Evolutionary conservation across 2,113 vertebrate genomes (phyloP), one percentile per base, ranked within the genome.

Genomic region (Mystacornis crossleyi): DNA sequence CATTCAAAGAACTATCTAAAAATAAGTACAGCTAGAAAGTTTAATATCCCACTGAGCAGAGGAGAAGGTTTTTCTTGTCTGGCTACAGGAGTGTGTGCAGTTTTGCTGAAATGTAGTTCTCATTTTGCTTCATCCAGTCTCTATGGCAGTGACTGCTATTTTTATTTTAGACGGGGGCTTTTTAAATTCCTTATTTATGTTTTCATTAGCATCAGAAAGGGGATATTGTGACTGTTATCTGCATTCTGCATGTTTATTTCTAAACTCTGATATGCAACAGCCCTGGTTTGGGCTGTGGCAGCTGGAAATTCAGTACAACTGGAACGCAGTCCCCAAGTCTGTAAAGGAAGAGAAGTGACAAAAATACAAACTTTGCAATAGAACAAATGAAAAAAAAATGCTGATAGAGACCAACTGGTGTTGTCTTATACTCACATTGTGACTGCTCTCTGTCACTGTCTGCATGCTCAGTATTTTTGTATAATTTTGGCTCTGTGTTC

Each of bases 1-100:
- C 28, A 90, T 92, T 95, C 58, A 91, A 93, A 90, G 65, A 93
- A n/a, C 48, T 90, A 57, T 84, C 93, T 97, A 95, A 89, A 96
- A 90, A 93, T 86, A 97, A 79, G 19, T 71, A 65, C 38, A 80
- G 36, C 86, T 90, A 64, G 91, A 96, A 95, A 95, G 43, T 92
- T 92, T 77, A 96, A 80, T 94, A 91, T 74, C 62, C 88, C 58
- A 74, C 81, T 82, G 83, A 94, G 94, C 20, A 81, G 70, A 90
- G 29, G 42, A 90, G 81, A 69, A 54, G 83, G 21, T 62, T 95
- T 93, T 89, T 92, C 77, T 97, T 90, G 72, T 88, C 54, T 91
- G 84, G 53, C n/a, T 96, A 50, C 20, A 74, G 70, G 54, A 94
- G 12, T 5, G 2, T 65, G 60, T 87, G 67, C 40, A 89, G 60